These are phyloP conservation scores for Ennomos erosarius DNA, from an alignment of 2,888 invertebrate genomes.

Conservation along the genomic window DNA sequence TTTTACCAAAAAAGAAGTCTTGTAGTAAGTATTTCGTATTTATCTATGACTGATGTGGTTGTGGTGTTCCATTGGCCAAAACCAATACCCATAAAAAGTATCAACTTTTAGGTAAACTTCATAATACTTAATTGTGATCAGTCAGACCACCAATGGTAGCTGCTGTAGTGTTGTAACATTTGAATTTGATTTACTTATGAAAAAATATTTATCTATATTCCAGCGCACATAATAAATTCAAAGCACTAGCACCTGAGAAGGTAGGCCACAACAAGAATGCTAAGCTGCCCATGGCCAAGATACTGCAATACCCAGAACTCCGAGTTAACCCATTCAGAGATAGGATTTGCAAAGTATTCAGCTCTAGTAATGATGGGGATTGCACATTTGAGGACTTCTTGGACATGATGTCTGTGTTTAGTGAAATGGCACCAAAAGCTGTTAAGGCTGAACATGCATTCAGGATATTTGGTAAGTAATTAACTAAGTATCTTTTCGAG, in stretches of 20 bases:
- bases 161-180: no score
- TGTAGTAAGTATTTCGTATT: conserved; percentile 88
- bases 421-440: conserved; percentile 95
- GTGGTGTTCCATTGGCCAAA: no score
- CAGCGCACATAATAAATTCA: conserved; percentile 96
- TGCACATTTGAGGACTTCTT: conserved; percentile 98
- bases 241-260: conserved; percentile 94
- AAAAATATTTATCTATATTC: conserved; percentile 46
- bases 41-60: background rate
- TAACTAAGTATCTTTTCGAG: no score
- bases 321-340: conserved; percentile 96
- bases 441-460: conserved; percentile 98
- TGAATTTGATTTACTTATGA: background rate
- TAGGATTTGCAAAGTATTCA: conserved; percentile 96
- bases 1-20: conserved; percentile 96
- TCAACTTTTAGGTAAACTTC: no score
- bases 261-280: conserved; percentile 95
- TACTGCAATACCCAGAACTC: conserved; percentile 94
- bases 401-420: conserved; percentile 98
- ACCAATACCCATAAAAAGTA: no score
- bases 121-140: no score
- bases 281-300: conserved; percentile 92
- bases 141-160: no score
- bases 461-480: conserved; percentile 93
- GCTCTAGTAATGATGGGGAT: conserved; percentile 94